Percentiles rank a stretch among this genome's conserved stretches.
phyloP scores from a whole-genome alignment of 2,797 vertebrate genomes.

The Falco biarmicus region DNA sequence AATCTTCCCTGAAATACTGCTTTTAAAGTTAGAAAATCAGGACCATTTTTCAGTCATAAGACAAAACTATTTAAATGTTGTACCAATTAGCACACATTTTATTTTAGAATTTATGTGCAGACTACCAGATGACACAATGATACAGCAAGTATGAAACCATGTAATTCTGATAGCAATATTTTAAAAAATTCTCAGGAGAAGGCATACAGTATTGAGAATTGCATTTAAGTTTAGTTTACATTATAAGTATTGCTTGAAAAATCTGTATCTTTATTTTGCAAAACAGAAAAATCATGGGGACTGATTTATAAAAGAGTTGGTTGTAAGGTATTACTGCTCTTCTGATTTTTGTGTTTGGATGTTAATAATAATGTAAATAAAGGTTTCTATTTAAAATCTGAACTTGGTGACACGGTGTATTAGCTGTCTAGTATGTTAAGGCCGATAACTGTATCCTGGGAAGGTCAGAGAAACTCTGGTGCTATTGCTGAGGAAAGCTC shows the following conservation, averaged over 20 bases:
- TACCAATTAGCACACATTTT: constrained; percentile 47
- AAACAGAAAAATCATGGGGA: constrained; percentile 57
- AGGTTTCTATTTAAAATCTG: constrained; percentile 92
- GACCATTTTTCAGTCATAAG: not conserved
- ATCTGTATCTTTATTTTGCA: constrained; percentile 70
- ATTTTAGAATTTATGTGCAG: constrained; percentile 53
- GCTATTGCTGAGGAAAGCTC: not conserved
- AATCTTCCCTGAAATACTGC: not conserved
- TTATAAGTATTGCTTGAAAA: constrained; percentile 71
- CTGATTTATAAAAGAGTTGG: constrained; percentile 81
- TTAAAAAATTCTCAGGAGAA: constrained; percentile 76
- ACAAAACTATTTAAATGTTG: constrained; percentile 48
- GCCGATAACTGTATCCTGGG: not conserved
- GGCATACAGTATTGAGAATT: constrained; percentile 72
- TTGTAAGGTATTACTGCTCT: constrained; percentile 85
- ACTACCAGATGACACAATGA: constrained; percentile 47
- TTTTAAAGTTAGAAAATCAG: constrained; percentile 3
- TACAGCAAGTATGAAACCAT: constrained; percentile 49
- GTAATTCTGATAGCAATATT: constrained; percentile 80
- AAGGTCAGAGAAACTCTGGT: not conserved
- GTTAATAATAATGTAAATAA: constrained; percentile 96
- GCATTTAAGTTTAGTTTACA: constrained; percentile 74
- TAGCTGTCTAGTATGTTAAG: not conserved
- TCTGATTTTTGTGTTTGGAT: constrained; percentile 85
- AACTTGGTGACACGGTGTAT: not conserved